Evolutionary conservation across 2,113 vertebrate genomes (phyloP), one percentile per base, ranked within the genome.

Genomic region (Helogale parvula): DNA sequence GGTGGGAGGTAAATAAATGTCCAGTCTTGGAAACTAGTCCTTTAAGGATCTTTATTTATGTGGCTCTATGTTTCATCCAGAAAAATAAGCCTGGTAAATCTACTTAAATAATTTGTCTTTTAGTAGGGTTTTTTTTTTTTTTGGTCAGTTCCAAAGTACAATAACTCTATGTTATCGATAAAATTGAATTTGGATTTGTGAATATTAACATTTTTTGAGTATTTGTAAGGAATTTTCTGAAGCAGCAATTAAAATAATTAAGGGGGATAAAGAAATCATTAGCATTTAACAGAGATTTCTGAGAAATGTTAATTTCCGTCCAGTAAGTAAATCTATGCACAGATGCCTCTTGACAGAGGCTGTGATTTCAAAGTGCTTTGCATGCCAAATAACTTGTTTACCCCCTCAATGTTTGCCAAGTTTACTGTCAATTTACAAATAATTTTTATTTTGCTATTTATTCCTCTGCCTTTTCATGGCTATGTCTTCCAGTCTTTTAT

Each of bases 361-460:
- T 99, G 99, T 99, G 99, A 98, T 99, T 99, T 98, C 97, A 89
- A 98, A 98, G 98, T 98, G 98, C 97, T 99, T 99, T 99, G 98
- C 99, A 98, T 99, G 99, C 98, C 98, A 99, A 98, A 98, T 98
- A 99, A 98, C 97, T 99, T 99, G 98, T 99, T 99, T 99, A 98
- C 98, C 98, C 98, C 98, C 98, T 99, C 99, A 98, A 99, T 99
- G 98, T 99, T 99, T 99, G 99, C 99, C 99, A 99, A 99, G 99
- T 99, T 99, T 99, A 99, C 99, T 99, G 99, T 99, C 99, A 99
- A 99, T 99, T 99, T 99, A 99, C 99, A 99, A 99, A 99, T 99
- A 99, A 99, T 99, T 99, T 99, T 99, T 99, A 99, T 99, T 99
- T 99, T 99, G 98, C 98, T 99, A 98, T 99, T 99, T 99, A 99